Percentiles rank a stretch among this genome's conserved stretches.
Conservation (phyloP, 1,140 invertebrate species). For the Penaeus chinensis region DNA sequence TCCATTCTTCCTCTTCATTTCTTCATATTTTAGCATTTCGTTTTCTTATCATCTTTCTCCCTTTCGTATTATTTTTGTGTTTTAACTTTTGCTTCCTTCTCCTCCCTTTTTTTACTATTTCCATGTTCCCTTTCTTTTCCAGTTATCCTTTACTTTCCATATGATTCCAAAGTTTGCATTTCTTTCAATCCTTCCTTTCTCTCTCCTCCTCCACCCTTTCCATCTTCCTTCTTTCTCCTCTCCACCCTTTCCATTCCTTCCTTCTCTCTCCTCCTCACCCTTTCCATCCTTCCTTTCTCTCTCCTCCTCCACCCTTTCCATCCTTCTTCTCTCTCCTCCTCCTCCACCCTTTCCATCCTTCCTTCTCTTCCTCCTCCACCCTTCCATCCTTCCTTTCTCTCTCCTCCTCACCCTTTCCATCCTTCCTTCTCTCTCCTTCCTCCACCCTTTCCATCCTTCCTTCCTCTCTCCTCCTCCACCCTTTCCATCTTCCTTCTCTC, state of each 20-base stretch:
- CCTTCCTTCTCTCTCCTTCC: too few species aligned
- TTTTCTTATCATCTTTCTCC: conserved; percentile 9
- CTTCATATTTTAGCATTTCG: not conserved
- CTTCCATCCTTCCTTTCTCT: too few species aligned
- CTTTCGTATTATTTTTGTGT: not conserved
- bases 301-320: not conserved
- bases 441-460: too few species aligned
- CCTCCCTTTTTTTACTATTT: not conserved
- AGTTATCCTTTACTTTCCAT: too few species aligned
- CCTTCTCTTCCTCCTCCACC: too few species aligned
- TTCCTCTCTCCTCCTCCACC: too few species aligned
- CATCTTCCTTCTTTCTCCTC: not conserved
- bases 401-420: not conserved
- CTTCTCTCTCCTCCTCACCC: conserved; percentile 2
- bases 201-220: conserved; percentile 8
- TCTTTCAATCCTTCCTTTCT: not conserved
- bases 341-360: not conserved
- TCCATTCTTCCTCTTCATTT: not conserved
- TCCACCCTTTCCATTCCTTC: not conserved
- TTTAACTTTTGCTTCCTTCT: not conserved
- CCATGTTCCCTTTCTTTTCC: too few species aligned
- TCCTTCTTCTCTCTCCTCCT: conserved; percentile 9
- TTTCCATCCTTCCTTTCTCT: not conserved
- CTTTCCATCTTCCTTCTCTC: too few species aligned
- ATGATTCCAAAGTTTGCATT: too few species aligned